Base-by-base conservation (phyloP, 2,113 vertebrate genomes). In the Sylvietta virens region DNA sequence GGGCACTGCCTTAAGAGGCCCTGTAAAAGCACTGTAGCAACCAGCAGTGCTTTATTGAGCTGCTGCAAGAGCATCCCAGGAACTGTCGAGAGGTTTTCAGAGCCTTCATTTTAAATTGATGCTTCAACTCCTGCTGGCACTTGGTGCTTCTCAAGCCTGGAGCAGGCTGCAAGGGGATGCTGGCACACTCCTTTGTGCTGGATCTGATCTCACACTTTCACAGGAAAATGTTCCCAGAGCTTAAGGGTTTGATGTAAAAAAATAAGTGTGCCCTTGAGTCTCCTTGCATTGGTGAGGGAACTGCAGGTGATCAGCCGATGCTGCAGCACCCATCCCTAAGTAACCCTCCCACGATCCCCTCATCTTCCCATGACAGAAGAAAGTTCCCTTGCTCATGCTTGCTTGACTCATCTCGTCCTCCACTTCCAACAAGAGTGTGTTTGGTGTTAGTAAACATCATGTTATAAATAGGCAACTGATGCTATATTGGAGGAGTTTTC, bases 391-490 rank as follows among this genome's bases (percentile, higher is more conserved):
- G 73, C 87, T 95, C 66, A 33, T 80, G 37, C 26, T 83, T 15
- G 24, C 20, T 83, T 92, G 88, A 92, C 72, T 92, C 44, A 90
- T 96, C 51, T 74, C 3, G 0, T 90, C 71, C 82, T 92, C 64
- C 0, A 2, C 67, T 88, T 91, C 64, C 56, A 88, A 28, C 1
- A 2, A 42, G 50, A 37, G 51, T 28, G 47, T 16, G 7, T 47
- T 88, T 80, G 26, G 72, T 95, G 79, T 90, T 94, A 64, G 94
- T 93, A 96, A 96, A 96, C 76, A 96, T 51, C 26, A 8, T 28
- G 53, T 92, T 96, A 94, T 91, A 93, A 96, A 96, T 86, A 96
- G 80, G 44, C 28, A 86, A 27, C 65, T 57, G 72, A 48, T 95
- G 86, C 88, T 96, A 88, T 86, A 48, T 24, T 56, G 31, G 82